Evolutionary conservation across 2,888 invertebrate genomes (phyloP), one percentile per base, ranked within the genome.

Genomic region (Portevinia maculata): DNA sequence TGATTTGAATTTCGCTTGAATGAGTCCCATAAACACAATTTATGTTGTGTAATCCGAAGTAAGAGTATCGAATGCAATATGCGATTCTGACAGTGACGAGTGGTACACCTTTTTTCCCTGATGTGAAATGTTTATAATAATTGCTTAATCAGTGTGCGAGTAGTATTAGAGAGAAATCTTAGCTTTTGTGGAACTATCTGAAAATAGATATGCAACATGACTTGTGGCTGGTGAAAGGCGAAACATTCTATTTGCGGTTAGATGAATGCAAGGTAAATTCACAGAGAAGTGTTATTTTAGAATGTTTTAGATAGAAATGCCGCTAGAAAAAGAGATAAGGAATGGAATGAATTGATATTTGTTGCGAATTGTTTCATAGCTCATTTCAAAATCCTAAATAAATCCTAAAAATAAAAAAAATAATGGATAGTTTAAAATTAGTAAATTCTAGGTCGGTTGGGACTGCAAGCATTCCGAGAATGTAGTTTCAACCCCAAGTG

Each of bases 51-150:
- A 48, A 11, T 28, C 17, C 37, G 15, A 37, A 13, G 1, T 41
- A 44, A 44, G 32, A 39, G 53, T 28, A 44, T 53, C 15, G 62
- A 32, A 28, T 41, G 62, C 19, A 39, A 41, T 7, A 19, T 15
- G 32, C 41, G n/a, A 24, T 24, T 24, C 24, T 2, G 24, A 34
- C 44, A 37, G 34, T 53, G 62, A 62, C 71, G 62, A 60, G 60
- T 71, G 71, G 34, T 71, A 60, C 53, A 62, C 44, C 46, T 67
- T 15, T 50, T 57, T 30, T 57, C 24, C 48, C n/a, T 37, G 37
- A n/a, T 15, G 7, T 15, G 53, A 32, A 5, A 37, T 28, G 15
- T 24, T 3, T 37, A 7, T 7, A 15, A 24, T 28, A 21, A 44
- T 65, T 65, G 53, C 65, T 44, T 17, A 65, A 65, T 53, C 50